Percentiles rank a stretch among this genome's conserved stretches.
phyloP scores from a whole-genome alignment of 2,797 vertebrate genomes.

The Balearica regulorum region DNA sequence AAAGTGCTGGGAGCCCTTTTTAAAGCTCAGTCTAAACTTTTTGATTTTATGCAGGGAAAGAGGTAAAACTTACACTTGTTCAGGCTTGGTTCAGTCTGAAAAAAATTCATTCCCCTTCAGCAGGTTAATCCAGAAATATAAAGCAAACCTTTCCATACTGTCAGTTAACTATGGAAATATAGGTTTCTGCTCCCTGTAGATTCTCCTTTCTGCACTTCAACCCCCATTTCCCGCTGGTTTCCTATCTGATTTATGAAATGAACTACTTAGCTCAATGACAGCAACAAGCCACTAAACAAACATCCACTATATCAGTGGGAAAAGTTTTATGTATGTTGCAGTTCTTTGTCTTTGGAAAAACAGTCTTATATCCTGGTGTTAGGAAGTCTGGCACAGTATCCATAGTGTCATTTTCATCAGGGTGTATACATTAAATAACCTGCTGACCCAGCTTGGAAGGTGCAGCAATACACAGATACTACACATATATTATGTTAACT shows the following conservation, averaged over 20 bases:
- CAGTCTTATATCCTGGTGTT: not conserved
- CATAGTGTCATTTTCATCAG: not conserved
- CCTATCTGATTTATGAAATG: not conserved
- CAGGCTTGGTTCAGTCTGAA: not conserved
- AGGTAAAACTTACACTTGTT: not conserved
- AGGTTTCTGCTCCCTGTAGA: not conserved
- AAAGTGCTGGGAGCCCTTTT: not conserved
- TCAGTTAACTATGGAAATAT: not conserved
- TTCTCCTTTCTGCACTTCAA: not conserved
- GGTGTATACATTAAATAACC: not conserved
- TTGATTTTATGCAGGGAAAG: not conserved
- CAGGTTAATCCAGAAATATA: constrained; percentile 1
- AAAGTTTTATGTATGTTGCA: not conserved
- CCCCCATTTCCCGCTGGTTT: not conserved
- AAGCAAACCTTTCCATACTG: not conserved
- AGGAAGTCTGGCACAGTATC: not conserved
- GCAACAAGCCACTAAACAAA: not conserved
- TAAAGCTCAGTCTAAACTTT: not conserved
- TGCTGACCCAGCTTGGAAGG: not conserved
- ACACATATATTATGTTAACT: not conserved
- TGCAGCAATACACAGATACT: not conserved
- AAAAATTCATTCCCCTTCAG: not conserved
- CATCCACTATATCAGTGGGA: not conserved
- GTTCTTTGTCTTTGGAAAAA: not conserved
- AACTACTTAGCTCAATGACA: not conserved